A percentile compares a stretch with the other conserved stretches of the same genome.
phyloP scores from a whole-genome alignment of 2,113 vertebrate species.

The Leptobrachium leishanense region DNA sequence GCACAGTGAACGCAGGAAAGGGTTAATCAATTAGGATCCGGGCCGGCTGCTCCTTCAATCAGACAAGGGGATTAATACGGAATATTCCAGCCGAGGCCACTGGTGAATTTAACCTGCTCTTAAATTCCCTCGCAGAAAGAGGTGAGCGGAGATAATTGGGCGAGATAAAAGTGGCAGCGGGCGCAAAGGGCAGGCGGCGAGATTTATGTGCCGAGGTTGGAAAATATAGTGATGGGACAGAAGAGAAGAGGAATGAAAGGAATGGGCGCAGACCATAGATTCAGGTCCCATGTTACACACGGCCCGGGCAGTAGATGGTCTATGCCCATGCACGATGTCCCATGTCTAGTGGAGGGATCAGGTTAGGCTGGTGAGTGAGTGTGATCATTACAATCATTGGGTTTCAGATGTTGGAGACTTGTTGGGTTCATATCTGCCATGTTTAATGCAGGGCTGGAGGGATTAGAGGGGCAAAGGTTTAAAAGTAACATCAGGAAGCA shows the following conservation, averaged over 20 bases:
- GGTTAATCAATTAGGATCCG: constrained; percentile 42
- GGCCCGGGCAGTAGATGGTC: too few relatives aligned
- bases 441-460: too few relatives aligned
- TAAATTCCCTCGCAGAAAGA: constrained; percentile 39
- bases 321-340: too few relatives aligned
- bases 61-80: constrained; percentile 39
- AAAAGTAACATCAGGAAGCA: too few relatives aligned
- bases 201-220: constrained; percentile 36
- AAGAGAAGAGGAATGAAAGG: constrained; percentile 1
- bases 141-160: constrained; percentile 37
- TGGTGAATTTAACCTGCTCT: constrained; percentile 48
- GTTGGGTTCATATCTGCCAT: too few relatives aligned
- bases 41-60: constrained; percentile 22
- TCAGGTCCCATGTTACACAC: too few relatives aligned
- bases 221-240: constrained; percentile 14
- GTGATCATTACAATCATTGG: too few relatives aligned
- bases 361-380: too few relatives aligned
- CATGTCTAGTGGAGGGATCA: too few relatives aligned
- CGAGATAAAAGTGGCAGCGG: constrained; percentile 38
- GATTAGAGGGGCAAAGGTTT: too few relatives aligned
- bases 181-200: constrained; percentile 31
- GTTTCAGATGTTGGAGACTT: too few relatives aligned
- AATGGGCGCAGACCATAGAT: not conserved
- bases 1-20: too few relatives aligned
- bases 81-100: constrained; percentile 40